Evolutionary conservation across 2,113 vertebrate genomes (phyloP), one percentile per base, ranked within the genome.

Genomic region (Centrocercus urophasianus): DNA sequence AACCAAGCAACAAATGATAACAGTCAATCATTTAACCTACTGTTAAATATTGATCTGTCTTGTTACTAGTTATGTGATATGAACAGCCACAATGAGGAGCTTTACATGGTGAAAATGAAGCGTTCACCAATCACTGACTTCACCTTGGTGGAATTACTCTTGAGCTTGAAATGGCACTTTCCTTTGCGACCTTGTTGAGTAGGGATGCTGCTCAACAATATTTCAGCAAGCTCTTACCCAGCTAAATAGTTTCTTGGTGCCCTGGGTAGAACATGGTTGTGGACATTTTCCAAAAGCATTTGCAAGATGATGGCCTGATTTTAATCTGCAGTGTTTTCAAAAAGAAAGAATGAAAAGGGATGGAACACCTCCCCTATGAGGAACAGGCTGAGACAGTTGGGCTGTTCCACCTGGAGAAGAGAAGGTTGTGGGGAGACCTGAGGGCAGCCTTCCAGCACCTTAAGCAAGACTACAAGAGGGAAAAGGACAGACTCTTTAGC

Each of bases 261-360:
- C 17, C 13, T 45, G n/a, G 42, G 45, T 0, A 57, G 61, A 65
- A 66, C 8, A 16, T 40, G 8, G 15, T 3, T 0, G 0, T 10
- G 50, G 36, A 82, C 14, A 16, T 85, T 76, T 81, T 76, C 47
- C 36, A 74, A 67, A 91, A 74, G 30, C 24, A 10, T 4, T 22
- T 32, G 11, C 54, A 82, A 61, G 17, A 61, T 28, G 38, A 25
- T 0, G 1, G 63, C 25, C 60, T 56, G 36, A 45, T 57, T 90
- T 69, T 43, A 86, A 52, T 1, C 1, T 45, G 52, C 2, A 0
- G 11, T 0, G 1, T 42, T 75, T 85, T 59, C 36, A 77, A 80
- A 80, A 76, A 28, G 34, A 30, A 13, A 40, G 70, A 52, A 42
- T 32, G 16, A 60, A 91, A 76, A 88, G 19, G 11, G 14, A 54